phyloP scores from a whole-genome alignment of 2,888 invertebrate species.

The Tinea semifulvella region DNA sequence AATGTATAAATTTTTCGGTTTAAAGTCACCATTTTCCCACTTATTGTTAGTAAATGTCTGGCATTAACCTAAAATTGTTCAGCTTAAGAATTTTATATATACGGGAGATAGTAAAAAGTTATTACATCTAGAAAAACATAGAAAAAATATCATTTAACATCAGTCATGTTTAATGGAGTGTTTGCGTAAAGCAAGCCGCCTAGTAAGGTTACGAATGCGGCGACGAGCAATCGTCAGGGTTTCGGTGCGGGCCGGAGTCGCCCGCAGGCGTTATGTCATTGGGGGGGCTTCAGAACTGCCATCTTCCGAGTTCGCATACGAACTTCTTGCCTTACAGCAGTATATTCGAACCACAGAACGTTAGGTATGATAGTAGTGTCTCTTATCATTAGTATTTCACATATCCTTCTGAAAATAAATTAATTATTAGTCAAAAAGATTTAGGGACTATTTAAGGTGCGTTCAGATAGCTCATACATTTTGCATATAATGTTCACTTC shows the following conservation, averaged over 20 bases:
- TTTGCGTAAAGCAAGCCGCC: slow-evolving; percentile 33
- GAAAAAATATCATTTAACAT: too few relatives aligned
- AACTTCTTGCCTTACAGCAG: slow-evolving; percentile 84
- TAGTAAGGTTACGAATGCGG: slow-evolving; percentile 41
- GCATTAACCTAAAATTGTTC: too few relatives aligned
- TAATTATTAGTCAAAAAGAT: not conserved
- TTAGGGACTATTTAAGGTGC: not conserved
- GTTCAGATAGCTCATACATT: not conserved
- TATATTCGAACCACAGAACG: slow-evolving; percentile 93
- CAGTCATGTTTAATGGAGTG: too few relatives aligned
- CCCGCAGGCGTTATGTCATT: slow-evolving; percentile 75
- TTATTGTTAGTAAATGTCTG: too few relatives aligned
- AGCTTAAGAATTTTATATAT: too few relatives aligned
- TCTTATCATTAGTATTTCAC: slow-evolving; percentile 85
- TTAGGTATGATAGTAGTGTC: slow-evolving; percentile 93
- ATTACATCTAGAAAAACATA: too few relatives aligned
- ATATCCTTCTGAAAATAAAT: slow-evolving; percentile 73
- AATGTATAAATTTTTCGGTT: too few relatives aligned
- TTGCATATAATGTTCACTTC: too few relatives aligned
- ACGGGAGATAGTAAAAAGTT: too few relatives aligned
- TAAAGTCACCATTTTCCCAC: too few relatives aligned
- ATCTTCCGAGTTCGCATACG: slow-evolving; percentile 81
- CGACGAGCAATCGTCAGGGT: slow-evolving; percentile 32
- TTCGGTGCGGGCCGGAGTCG: not conserved
- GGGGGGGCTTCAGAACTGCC: slow-evolving; percentile 79